Percentiles rank a stretch among this genome's conserved stretches.
These are phyloP conservation scores for Drosophila demipolita DNA, from an alignment of 2,888 invertebrate genomes.

Conservation along the genomic window DNA sequence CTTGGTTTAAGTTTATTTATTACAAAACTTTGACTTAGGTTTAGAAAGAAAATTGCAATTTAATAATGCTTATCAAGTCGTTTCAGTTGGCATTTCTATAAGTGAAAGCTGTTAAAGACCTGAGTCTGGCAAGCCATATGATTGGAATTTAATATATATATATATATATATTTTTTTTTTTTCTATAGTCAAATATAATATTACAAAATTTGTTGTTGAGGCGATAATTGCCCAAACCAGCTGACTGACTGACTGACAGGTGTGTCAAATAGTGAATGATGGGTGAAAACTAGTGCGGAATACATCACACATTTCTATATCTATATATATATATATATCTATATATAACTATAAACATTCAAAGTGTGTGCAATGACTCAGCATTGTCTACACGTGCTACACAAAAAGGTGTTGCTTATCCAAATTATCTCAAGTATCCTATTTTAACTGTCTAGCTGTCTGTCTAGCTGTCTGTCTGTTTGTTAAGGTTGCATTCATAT, in stretches of 20 bases:
- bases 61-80: neutral
- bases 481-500: neutral
- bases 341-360: slow-evolving; percentile 6
- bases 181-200: neutral
- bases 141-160: neutral
- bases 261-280: slow-evolving; percentile 11
- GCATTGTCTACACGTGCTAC: slow-evolving; percentile 23
- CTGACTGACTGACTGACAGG: slow-evolving; percentile 19
- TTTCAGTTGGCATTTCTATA: neutral
- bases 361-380: slow-evolving; percentile 16
- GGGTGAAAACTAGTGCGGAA: slow-evolving; percentile 12
- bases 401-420: slow-evolving; percentile 27
- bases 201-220: neutral
- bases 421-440: slow-evolving; percentile 28
- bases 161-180: neutral
- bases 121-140: neutral
- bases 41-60: neutral
- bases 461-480: slow-evolving; percentile 5
- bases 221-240: slow-evolving; percentile 2
- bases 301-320: neutral
- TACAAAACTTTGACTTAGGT: neutral
- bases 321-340: too few relatives aligned
- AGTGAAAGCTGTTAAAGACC: neutral
- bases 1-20: neutral
- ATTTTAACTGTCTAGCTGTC: neutral